Percentiles rank a stretch among this genome's conserved stretches.
Conservation (phyloP, 2,888 invertebrate species). For the Idaea aversata region DNA sequence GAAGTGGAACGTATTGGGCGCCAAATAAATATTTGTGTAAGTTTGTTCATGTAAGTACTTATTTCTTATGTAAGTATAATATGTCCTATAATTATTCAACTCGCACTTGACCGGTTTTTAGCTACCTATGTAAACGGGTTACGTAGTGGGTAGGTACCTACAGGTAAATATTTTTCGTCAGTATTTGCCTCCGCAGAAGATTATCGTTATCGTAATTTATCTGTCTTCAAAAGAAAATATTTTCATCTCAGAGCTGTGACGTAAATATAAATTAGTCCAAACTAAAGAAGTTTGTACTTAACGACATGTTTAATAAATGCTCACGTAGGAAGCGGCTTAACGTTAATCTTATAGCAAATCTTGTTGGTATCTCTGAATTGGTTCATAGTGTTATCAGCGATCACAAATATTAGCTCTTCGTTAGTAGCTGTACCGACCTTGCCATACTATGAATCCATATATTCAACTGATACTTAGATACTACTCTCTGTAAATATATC, state of each 20-base stretch:
- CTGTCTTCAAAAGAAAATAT: slow-evolving; percentile 18
- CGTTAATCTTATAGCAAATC: slow-evolving; percentile 75
- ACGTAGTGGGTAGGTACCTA: not conserved
- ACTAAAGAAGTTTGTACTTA: slow-evolving; percentile 13
- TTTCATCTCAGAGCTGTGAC: slow-evolving; percentile 11
- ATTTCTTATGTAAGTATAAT: too few relatives aligned
- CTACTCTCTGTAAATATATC: slow-evolving; percentile 43
- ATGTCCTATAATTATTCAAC: not conserved
- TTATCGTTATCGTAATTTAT: slow-evolving; percentile 13
- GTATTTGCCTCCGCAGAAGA: not conserved
- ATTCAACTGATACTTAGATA: slow-evolving; percentile 46
- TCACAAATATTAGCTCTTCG: slow-evolving; percentile 70
- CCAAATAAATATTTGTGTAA: not conserved
- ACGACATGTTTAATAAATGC: slow-evolving; percentile 51
- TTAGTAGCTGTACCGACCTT: slow-evolving; percentile 65
- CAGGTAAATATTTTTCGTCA: not conserved
- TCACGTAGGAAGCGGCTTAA: slow-evolving; percentile 59
- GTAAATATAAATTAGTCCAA: slow-evolving; percentile 5
- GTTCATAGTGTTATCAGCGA: slow-evolving; percentile 74
- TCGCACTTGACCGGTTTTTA: not conserved
- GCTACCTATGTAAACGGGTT: not conserved
- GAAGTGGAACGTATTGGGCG: not conserved
- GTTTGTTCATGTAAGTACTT: not conserved
- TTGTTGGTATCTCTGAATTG: slow-evolving; percentile 71
- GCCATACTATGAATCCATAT: slow-evolving; percentile 52